Base-by-base conservation (phyloP, 2,888 invertebrate species). In the Andrena marginata region DNA sequence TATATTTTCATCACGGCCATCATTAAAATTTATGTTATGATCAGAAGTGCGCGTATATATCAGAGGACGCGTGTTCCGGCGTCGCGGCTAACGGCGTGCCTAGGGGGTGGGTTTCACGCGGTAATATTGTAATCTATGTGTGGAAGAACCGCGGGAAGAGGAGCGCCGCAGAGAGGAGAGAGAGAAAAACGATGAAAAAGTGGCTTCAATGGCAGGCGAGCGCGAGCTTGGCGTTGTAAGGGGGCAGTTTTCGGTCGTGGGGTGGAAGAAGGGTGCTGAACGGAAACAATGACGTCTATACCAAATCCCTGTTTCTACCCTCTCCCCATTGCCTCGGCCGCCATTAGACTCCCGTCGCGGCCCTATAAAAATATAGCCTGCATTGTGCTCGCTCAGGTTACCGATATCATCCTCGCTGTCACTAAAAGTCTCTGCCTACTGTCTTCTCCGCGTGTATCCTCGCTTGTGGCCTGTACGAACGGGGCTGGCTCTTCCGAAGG, bases 121-220 rank as follows among this genome's bases (percentile, higher is more conserved):
- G 92, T 93, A 92, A 94, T 93, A 94, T 94, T 94, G 93, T 94
- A 94, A 94, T 94, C 93, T 94, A 94, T 93, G 94, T 92, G 92
- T 91, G 91, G 90, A 93, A 93, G 92, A 92, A 93, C 23, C 91
- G 92, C 89, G 90, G 88, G 89, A 91, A 88, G 92, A 92, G 92
- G 83, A 89, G 88, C 83, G 56, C 23, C 42, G 23, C 56, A 56
- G 56, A 10, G 56, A 23, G 56, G 10, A 56, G 56, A 56, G 56
- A 56, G 56, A 89, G 85, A 87, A 87, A 90, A 86, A 90, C 87
- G 89, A 93, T 93, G 93, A 93, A 93, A 93, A 93, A 93, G 92
- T 93, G 90, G 92, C 92, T 89, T 87, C 90, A 93, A 92, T 91
- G 90, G 90, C 90, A 88, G 82, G 80, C 85, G 87, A 88, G 85